Conservation (phyloP, 2,797 vertebrate species). For the Brotogeris chrysoptera region DNA sequence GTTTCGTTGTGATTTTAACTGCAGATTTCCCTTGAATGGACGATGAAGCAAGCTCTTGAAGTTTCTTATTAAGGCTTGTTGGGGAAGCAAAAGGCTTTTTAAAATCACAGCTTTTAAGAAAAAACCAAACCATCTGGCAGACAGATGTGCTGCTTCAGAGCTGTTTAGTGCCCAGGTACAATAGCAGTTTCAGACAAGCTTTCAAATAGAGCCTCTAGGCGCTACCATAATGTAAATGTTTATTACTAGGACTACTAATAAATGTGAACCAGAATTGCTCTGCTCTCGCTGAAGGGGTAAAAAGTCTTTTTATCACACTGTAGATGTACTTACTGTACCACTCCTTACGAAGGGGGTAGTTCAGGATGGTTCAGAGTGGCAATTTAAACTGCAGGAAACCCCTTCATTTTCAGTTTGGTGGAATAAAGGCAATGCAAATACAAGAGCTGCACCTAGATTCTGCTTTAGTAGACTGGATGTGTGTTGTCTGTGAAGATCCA, state of each 20-base stretch:
- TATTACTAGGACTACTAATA: neutral
- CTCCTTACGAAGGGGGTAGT: neutral
- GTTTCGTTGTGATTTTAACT: fast-evolving
- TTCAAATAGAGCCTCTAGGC: constrained; percentile 11
- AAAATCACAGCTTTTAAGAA: neutral
- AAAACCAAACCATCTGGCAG: constrained; percentile 28
- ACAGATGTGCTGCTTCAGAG: constrained; percentile 27
- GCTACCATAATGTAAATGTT: constrained; percentile 30
- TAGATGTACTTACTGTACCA: neutral
- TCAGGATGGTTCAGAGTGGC: neutral
- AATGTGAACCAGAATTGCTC: constrained; percentile 10
- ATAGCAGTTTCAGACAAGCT: constrained; percentile 6
- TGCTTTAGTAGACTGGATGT: neutral
- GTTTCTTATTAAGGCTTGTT: neutral
- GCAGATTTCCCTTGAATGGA: neutral
- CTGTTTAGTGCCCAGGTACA: constrained; percentile 52
- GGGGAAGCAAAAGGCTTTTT: neutral
- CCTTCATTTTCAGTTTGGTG: neutral
- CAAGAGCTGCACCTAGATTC: neutral
- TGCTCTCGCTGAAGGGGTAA: neutral
- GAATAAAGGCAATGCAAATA: neutral
- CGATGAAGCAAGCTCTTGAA: neutral
- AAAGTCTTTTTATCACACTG: neutral
- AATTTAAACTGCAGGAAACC: neutral
- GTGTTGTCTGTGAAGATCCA: neutral